phyloP scores from a whole-genome alignment of 2,888 invertebrate genomes.

The Acronicta alni region DNA sequence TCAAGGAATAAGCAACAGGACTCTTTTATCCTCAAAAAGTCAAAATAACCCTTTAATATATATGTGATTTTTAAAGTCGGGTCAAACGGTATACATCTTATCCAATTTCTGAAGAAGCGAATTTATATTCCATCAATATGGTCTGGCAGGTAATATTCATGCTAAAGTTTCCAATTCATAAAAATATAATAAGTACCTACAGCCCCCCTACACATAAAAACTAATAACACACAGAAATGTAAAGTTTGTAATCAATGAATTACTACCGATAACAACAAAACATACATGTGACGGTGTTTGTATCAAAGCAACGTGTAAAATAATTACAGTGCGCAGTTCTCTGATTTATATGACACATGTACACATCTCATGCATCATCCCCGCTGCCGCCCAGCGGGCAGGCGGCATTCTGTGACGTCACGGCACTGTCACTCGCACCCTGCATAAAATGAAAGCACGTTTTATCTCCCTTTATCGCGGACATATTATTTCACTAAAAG shows the following conservation, averaged over 20 bases:
- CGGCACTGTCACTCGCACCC: constrained; percentile 73
- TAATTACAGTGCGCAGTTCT: constrained; percentile 54
- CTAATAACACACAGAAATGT: background rate
- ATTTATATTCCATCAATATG: background rate
- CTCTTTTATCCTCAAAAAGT: constrained; percentile 59
- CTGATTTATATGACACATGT: constrained; percentile 66
- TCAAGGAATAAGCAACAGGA: constrained; percentile 65
- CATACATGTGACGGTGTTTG: constrained; percentile 31
- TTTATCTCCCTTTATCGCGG: constrained; percentile 74
- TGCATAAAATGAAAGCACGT: constrained; percentile 73
- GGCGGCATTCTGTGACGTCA: constrained; percentile 68
- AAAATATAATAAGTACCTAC: background rate
- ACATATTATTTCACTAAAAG: constrained; percentile 72
- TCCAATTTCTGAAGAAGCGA: background rate
- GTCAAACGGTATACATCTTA: background rate
- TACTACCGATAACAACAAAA: constrained; percentile 23
- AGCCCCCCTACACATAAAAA: background rate
- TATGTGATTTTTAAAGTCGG: constrained; percentile 25
- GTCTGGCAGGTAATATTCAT: background rate
- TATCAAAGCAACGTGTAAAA: constrained; percentile 31
- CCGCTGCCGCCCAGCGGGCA: constrained; percentile 36
- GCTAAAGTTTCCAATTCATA: background rate
- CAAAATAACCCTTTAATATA: constrained; percentile 58
- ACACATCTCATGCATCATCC: constrained; percentile 53
- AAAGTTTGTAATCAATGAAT: constrained; percentile 7